Percentiles rank a stretch among this genome's conserved stretches.
Conservation (phyloP, 1,140 invertebrate species). For the Andrena cerasifolii region DNA sequence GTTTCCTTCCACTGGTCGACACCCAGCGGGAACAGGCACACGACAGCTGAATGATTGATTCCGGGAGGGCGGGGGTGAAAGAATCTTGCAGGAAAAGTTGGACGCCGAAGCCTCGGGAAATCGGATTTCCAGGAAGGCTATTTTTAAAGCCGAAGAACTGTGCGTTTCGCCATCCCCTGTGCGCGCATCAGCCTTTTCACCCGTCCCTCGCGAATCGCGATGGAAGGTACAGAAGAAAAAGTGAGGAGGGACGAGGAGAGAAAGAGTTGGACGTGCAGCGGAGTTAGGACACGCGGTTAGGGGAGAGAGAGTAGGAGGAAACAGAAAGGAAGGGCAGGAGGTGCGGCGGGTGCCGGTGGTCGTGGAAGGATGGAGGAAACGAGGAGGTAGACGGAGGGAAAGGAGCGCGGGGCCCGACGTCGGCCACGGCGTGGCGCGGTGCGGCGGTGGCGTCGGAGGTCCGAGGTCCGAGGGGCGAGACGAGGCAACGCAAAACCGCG, state of each 20-base stretch:
- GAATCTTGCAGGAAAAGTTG: no score
- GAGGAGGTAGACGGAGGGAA: slow-evolving; percentile 43
- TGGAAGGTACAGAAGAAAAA: slow-evolving; percentile 45
- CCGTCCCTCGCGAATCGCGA: slow-evolving; percentile 65
- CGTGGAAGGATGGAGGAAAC: slow-evolving; percentile 55
- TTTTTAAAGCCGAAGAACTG: slow-evolving; percentile 67
- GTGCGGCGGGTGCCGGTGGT: slow-evolving; percentile 49
- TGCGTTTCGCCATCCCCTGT: slow-evolving; percentile 63
- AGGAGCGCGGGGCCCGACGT: slow-evolving; percentile 15
- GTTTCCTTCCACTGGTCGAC: no score
- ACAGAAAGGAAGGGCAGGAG: slow-evolving; percentile 58
- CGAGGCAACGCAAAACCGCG: slow-evolving; percentile 49
- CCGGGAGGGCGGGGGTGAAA: no score
- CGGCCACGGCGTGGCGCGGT: no score
- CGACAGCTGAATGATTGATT: no score
- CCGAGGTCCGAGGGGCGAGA: background rate
- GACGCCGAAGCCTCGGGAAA: slow-evolving; percentile 1
- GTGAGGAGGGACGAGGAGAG: background rate
- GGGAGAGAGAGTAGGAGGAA: slow-evolving; percentile 53
- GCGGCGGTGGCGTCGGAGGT: slow-evolving; percentile 23
- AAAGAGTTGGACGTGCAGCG: slow-evolving; percentile 34
- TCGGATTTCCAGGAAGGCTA: slow-evolving; percentile 66
- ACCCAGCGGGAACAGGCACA: no score
- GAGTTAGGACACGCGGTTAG: slow-evolving; percentile 51
- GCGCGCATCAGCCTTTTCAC: slow-evolving; percentile 46